A percentile compares a stretch with the other conserved stretches of the same genome.
Evolutionary conservation across 2,888 invertebrate species (phyloP).

Genomic region (Pegoplata infirma): DNA sequence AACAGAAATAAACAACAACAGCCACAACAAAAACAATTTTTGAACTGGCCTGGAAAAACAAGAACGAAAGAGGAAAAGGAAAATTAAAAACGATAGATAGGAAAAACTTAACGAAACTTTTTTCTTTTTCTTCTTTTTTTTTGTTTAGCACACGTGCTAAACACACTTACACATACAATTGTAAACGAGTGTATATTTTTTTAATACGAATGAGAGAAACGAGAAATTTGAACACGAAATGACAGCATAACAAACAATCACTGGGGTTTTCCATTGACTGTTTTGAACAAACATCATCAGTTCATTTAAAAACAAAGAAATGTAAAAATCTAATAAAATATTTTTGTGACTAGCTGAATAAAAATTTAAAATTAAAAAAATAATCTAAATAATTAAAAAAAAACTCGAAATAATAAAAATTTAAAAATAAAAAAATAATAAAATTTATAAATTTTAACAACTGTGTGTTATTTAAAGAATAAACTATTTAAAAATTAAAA

Average conservation of each 20-base stretch:
- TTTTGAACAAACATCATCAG: slow-evolving; percentile 49
- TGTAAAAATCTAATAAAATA: slow-evolving; percentile 50
- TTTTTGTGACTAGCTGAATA: not conserved
- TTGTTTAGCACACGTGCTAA: slow-evolving; percentile 48
- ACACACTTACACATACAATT: not conserved
- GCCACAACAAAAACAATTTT: slow-evolving; percentile 14
- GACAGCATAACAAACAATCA: slow-evolving; percentile 42
- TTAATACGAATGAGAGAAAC: slow-evolving; percentile 23
- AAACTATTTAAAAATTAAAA: no score
- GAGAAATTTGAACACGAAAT: slow-evolving; percentile 18
- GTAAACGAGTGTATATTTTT: slow-evolving; percentile 3
- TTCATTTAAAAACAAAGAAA: slow-evolving; percentile 50
- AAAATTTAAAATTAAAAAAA: not conserved
- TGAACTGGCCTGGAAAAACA: slow-evolving; percentile 31
- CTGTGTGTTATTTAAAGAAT: no score
- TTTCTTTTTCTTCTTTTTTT: no score
- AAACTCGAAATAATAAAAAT: not conserved
- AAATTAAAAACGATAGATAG: slow-evolving; percentile 24
- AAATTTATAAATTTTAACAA: no score
- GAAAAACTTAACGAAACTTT: slow-evolving; percentile 58
- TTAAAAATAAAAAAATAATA: not conserved
- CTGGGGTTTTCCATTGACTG: slow-evolving; percentile 48
- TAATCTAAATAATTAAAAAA: not conserved
- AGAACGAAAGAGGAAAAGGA: not conserved
- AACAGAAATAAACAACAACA: slow-evolving; percentile 3